Evolutionary conservation across 2,797 vertebrate genomes (phyloP), one percentile per base, ranked within the genome.

Genomic region (Pangasius djambal): DNA sequence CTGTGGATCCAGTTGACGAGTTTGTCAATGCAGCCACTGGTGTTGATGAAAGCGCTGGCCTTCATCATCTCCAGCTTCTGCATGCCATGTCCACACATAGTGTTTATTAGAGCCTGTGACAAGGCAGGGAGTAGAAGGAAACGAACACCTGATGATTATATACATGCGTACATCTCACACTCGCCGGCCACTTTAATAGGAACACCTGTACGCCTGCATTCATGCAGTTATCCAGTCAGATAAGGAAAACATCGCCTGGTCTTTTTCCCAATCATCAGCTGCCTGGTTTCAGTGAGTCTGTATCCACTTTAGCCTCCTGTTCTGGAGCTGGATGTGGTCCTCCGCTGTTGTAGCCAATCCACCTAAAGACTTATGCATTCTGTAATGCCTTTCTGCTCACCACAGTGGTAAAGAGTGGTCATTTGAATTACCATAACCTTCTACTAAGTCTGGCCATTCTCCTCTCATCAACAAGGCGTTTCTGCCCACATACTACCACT

Each of bases 1-100:
- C 96, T 97, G 92, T 98, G 98, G 93, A 97, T 96, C 98, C 98
- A 99, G 95, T 98, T 96, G 83, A 97, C 97, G 91, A 99, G 89
- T 90, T 94, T 97, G 94, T 99, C 98, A 15, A 99, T 98, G 95
- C 98, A 99, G 95, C 98, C 98, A 0, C 95, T 96, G 88, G 97
- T 97, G 94, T 98, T 83, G 94, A 99, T 97, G 94, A 95, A 92
- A 0, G 93, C 86, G 25, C 94, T 94, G 9, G 98, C 97, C 67
- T 94, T 78, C 7, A 88, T 0, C 87, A 95, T 96, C 52, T 96
- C 78, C 10, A 94, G 59, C 0, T 89, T 69, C 93, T 99, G 98
- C 95, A 97, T 95, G 5, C 94, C 94, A 15, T 96, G 95, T 40
- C 98, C 98, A 70, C 98, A 99, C 98, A 98, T 98, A 87, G 98